Conservation (phyloP, 1,140 invertebrate species). For the Paraescarpia echinospica region DNA sequence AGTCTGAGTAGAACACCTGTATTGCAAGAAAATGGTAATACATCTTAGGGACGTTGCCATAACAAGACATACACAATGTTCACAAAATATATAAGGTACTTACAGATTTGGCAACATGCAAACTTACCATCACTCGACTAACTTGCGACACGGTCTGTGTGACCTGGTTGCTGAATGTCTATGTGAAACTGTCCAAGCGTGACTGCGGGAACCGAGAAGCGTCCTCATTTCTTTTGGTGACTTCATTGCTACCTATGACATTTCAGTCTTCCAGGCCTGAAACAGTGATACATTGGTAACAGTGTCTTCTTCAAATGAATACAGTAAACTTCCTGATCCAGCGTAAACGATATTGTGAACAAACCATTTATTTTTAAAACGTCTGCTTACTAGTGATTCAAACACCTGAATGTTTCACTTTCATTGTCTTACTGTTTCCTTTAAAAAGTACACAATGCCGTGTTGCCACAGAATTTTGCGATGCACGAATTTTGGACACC, state of each 20-base stretch:
- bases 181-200: conserved; percentile 33
- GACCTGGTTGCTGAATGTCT: conserved; percentile 31
- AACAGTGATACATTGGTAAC: conserved; percentile 23
- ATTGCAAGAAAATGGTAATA: neutral
- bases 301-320: neutral
- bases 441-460: no score
- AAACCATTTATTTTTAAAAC: no score
- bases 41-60: neutral
- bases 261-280: conserved; percentile 61
- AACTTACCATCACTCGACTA: conserved; percentile 46
- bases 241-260: conserved; percentile 33
- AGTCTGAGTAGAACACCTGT: neutral
- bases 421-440: neutral
- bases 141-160: conserved; percentile 42
- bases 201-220: neutral
- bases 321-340: neutral
- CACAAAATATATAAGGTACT: no score
- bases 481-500: no score
- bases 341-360: no score
- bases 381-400: no score
- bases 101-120: neutral
- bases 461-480: no score
- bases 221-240: neutral
- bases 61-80: neutral
- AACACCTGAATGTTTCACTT: no score